A percentile compares a stretch with the other conserved stretches of the same genome.
These are phyloP conservation scores for Meandrusa payeni DNA, from an alignment of 2,888 invertebrate genomes.

Conservation along the genomic window DNA sequence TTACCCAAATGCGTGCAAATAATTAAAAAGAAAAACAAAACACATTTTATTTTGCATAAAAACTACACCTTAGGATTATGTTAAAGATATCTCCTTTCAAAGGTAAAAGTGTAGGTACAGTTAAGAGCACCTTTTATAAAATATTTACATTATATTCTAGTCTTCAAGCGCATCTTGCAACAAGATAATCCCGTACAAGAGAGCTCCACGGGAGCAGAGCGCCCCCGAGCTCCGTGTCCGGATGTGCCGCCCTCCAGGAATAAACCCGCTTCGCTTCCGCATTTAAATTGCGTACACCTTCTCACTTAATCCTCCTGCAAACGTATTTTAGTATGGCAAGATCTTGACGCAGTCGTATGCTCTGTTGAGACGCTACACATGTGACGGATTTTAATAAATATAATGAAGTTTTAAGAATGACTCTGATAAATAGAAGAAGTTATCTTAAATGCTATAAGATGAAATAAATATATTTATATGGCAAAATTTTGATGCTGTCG, in stretches of 20 bases:
- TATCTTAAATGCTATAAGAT: neutral
- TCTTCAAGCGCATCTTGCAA: constrained; percentile 38
- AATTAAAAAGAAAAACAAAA: no score
- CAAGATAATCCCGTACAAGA: constrained; percentile 43
- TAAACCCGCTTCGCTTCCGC: constrained; percentile 51
- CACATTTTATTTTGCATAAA: no score
- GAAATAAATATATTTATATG: neutral
- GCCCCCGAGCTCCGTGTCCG: constrained; percentile 29
- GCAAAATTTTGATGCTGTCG: no score
- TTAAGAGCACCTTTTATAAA: constrained; percentile 16
- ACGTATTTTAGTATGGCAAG: constrained; percentile 27
- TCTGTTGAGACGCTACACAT: constrained; percentile 18
- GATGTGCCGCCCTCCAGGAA: constrained; percentile 40
- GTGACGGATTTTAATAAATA: constrained; percentile 5
- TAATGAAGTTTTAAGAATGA: no score
- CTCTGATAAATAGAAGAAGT: no score
- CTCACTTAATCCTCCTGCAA: constrained; percentile 25
- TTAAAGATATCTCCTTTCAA: constrained; percentile 5
- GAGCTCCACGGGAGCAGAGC: constrained; percentile 34
- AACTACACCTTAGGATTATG: constrained; percentile 6
- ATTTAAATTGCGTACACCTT: constrained; percentile 55
- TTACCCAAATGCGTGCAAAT: no score
- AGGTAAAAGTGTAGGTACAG: constrained; percentile 6
- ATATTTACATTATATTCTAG: constrained; percentile 37
- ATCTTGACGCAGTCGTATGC: constrained; percentile 28